Base-by-base conservation (phyloP, 2,797 vertebrate species). In the Alcedo quadribrachys region DNA sequence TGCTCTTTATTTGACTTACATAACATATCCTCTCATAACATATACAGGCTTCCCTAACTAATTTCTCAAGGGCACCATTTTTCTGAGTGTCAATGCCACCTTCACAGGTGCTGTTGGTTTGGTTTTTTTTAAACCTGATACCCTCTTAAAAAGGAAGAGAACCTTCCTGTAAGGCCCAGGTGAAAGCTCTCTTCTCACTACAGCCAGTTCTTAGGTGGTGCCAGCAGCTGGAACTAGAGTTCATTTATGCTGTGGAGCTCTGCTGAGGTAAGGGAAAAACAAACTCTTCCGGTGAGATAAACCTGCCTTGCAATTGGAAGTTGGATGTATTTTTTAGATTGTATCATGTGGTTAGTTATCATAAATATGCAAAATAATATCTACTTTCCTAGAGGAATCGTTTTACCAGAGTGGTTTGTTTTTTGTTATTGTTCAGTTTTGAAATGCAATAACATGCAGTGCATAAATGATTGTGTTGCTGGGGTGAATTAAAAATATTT, bases 171-270 rank as follows among this genome's bases (percentile, higher is more conserved):
- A 16, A 61, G 20, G 16, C 6, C 18, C 48, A 45, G 50, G 68
- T 92, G 61, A 74, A 86, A 86, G 27, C 28, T 21, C 2, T 76
- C 5, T 77, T 75, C 35, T 79, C 62, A 8, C 73, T 81, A n/a
- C 32, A 78, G 51, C 5, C 24, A 22, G 24, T 15, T 62, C 35
- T 85, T 86, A 54, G 11, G 27, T 67, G 42, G 5, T 84, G 14
- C 42, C 32, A 14, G 24, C 15, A 60, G 24, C 16, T 0, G 14
- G 27, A 0, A 3, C 1, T 20, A 2, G 5, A 6, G 1, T 12
- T 68, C 5, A 3, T 40, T 21, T 37, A 1, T 77, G 22, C 0
- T 76, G 4, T 50, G 9, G 20, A 24, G 28, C 0, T 61, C 18
- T 71, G 8, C 2, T 28, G 3, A 4, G 37, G 5, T 6, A 6